A percentile compares a stretch with the other conserved stretches of the same genome.
Evolutionary conservation across 2,113 vertebrate genomes (phyloP).

Genomic region (Hippolais icterina): DNA sequence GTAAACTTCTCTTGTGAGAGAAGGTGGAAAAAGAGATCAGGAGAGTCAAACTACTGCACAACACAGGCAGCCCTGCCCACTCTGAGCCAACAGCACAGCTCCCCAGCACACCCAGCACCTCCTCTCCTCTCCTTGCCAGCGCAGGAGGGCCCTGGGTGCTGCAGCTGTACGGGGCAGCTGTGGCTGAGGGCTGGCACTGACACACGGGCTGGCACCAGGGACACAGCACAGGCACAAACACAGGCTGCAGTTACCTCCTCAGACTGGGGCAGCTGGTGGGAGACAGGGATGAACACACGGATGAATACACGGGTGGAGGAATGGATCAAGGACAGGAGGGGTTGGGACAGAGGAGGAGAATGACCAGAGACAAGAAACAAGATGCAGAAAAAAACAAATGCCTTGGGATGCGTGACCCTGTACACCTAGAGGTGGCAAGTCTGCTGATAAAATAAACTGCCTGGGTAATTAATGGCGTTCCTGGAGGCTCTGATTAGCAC

Average conservation of each 20-base stretch:
- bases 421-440: not conserved
- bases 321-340: not conserved
- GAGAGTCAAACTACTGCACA: not conserved
- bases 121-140: not conserved
- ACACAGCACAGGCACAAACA: not conserved
- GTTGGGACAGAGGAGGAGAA: not conserved
- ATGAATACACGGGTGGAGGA: constrained; percentile 13
- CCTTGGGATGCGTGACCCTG: not conserved
- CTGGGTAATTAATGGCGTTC: not conserved
- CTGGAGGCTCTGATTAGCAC: not conserved
- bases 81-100: constrained; percentile 32
- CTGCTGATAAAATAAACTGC: not conserved
- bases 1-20: not conserved
- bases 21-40: not conserved
- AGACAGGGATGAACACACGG: constrained; percentile 24
- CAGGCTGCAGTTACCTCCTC: constrained; percentile 75
- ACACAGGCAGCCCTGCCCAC: not conserved
- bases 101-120: constrained; percentile 51
- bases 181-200: constrained; percentile 7
- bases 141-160: not conserved
- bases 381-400: not conserved
- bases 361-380: not conserved
- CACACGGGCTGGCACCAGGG: not conserved
- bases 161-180: constrained; percentile 48
- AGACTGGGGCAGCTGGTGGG: constrained; percentile 77